Evolutionary conservation across 2,888 invertebrate genomes (phyloP).

Genomic region (Masnerella sp.): DNA sequence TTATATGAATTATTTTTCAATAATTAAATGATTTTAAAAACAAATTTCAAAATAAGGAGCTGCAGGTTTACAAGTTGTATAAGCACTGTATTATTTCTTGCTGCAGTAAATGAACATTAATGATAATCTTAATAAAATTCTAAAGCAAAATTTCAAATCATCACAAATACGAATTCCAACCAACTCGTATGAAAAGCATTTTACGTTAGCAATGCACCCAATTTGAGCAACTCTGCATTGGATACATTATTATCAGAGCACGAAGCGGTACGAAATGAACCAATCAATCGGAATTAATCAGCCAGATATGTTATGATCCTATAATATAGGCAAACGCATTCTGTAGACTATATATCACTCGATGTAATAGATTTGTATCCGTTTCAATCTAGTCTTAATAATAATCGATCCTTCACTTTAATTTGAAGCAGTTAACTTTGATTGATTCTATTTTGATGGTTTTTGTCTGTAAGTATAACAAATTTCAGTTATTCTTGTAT

Average conservation of each 20-base stretch:
- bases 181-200: slow-evolving; percentile 10
- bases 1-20: no score
- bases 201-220: slow-evolving; percentile 25
- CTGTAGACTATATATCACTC: slow-evolving; percentile 25
- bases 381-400: slow-evolving; percentile 32
- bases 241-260: slow-evolving; percentile 23
- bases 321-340: slow-evolving; percentile 39
- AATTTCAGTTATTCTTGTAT: neutral
- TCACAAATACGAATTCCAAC: slow-evolving; percentile 30
- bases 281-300: slow-evolving; percentile 53
- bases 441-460: slow-evolving; percentile 21
- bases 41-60: no score
- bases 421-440: slow-evolving; percentile 23
- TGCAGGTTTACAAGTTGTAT: no score
- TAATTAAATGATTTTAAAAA: no score
- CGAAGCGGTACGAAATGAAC: slow-evolving; percentile 35
- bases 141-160: no score
- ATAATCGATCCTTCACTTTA: slow-evolving; percentile 30
- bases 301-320: slow-evolving; percentile 46
- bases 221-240: slow-evolving; percentile 6
- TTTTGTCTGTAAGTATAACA: slow-evolving; percentile 7
- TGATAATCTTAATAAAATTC: no score
- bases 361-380: slow-evolving; percentile 32
- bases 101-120: no score
- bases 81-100: no score